Conservation (phyloP, 2,797 vertebrate genomes). For the Simalia tracyae region DNA sequence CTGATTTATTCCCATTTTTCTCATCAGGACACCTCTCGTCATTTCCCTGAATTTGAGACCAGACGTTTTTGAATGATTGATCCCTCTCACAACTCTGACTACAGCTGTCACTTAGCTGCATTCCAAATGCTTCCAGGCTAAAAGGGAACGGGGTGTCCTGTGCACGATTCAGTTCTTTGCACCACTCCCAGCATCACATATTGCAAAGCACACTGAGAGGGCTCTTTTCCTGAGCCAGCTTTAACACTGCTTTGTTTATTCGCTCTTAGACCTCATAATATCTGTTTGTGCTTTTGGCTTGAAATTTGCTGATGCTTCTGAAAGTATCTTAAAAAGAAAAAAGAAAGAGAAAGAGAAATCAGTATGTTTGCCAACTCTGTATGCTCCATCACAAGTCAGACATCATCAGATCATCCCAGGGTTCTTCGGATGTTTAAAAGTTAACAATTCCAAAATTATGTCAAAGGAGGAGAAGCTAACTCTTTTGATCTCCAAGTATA, state of each 20-base stretch:
- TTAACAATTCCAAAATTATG: neutral
- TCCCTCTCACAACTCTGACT: neutral
- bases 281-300: constrained; percentile 47
- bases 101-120: neutral
- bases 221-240: constrained; percentile 47
- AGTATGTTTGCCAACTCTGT: neutral
- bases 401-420: neutral
- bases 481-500: neutral
- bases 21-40: neutral
- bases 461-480: neutral
- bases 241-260: constrained; percentile 63
- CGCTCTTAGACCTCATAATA: constrained; percentile 55
- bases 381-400: neutral
- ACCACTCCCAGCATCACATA: constrained; percentile 53
- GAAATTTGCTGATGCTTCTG: constrained; percentile 49
- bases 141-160: rapidly evolving
- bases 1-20: neutral
- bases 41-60: neutral
- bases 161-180: constrained; percentile 40
- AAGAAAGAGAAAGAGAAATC: constrained; percentile 4
- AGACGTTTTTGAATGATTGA: constrained; percentile 5
- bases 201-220: constrained; percentile 48
- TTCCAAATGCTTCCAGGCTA: neutral
- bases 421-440: neutral
- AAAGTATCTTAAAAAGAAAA: constrained; percentile 6